phyloP scores from a whole-genome alignment of 2,797 vertebrate genomes.

The Rhincodon typus region DNA sequence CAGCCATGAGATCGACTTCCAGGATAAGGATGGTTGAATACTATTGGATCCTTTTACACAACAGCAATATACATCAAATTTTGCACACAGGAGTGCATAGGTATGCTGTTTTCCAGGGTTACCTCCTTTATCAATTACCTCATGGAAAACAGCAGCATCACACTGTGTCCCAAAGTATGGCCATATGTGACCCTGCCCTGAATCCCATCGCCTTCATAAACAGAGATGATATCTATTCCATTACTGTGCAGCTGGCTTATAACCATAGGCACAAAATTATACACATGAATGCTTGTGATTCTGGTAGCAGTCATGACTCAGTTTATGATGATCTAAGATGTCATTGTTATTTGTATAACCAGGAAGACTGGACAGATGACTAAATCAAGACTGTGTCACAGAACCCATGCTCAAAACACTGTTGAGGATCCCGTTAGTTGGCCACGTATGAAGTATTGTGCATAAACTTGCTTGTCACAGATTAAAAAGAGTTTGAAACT shows the following conservation, averaged over 20 bases:
- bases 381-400: no score
- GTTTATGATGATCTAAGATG: background rate
- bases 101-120: background rate
- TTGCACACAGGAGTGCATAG: background rate
- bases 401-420: no score
- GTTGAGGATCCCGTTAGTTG: no score
- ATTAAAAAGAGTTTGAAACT: background rate
- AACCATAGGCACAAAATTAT: background rate
- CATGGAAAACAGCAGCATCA: background rate
- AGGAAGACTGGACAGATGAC: background rate
- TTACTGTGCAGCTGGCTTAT: background rate
- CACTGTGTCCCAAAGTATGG: background rate
- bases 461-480: background rate
- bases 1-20: background rate
- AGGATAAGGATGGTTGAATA: background rate
- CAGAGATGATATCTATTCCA: background rate
- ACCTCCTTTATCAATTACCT: background rate
- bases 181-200: background rate
- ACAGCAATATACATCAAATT: background rate
- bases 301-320: background rate
- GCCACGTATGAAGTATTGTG: background rate
- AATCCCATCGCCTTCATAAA: background rate
- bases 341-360: background rate
- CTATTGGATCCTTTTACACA: background rate
- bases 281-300: background rate